Base-by-base conservation (phyloP, 2,113 vertebrate species). In the Rhagologus leucostigma region DNA sequence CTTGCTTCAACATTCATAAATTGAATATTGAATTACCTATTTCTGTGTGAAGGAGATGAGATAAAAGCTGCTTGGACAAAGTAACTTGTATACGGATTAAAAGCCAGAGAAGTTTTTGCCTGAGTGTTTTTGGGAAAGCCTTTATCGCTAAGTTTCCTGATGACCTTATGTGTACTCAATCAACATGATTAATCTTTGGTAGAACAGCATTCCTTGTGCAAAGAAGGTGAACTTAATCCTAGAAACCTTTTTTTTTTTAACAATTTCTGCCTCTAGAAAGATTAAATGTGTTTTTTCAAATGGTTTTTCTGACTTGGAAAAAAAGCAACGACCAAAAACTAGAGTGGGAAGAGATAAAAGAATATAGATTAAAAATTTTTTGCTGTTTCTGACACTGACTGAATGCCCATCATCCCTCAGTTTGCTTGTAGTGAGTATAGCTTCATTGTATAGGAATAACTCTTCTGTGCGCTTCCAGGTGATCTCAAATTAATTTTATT, bases 401-500 rank as follows among this genome's bases (percentile, higher is more conserved):
- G 35, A 65, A 56, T 55, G 59, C 14, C 42, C 14, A 4, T 35
- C 21, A 16, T 65, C 39, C 55, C 33, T 84, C 18, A 9, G 4
- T 80, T 78, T 52, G 29, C 22, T 42, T 47, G 37, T 59, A 74
- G 29, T 50, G 55, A 46, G 10, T 49, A 13, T 17, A 39, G 57
- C 37, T 85, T 87, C 18, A 11, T 42, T 85, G 57, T 62, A 11
- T 42, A 77, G 71, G 60, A 69, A 39, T 42, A 73, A 76, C 55
- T 92, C 63, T 42, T 64, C 37, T 62, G 47, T 80, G 59, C 88
- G 23, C 50, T 92, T 88, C 37, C 88, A 90, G 90, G 17, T 90
- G 39, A 89, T 86, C 59, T 80, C 86, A 89, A 90, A 92, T 93
- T 73, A 74, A 83, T 93, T 94, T 74, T 70, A 57, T 93, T 83